Evolutionary conservation across 2,797 vertebrate species (phyloP), one percentile per base, ranked within the genome.

Genomic region (Enteromius afrohamiltoni): DNA sequence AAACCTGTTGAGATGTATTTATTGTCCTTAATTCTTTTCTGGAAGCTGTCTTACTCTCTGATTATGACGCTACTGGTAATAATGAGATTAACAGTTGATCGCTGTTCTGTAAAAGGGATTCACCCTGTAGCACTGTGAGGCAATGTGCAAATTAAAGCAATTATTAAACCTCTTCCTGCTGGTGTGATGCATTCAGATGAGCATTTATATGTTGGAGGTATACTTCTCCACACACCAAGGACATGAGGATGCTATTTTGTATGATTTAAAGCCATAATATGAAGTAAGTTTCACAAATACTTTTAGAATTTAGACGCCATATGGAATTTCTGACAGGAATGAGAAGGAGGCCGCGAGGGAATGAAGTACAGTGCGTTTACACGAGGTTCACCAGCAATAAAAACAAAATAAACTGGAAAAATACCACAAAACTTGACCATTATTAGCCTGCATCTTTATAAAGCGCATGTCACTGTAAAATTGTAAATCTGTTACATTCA

Each of bases 101-200:
- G 31, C 29, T 77, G 65, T 77, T 73, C 75, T 67, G 58, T 73
- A 65, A 82, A 82, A 83, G 82, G 82, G 82, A 78, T 78, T 83
- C 82, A 83, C 74, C 65, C 67, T 83, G 64, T 83, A 68, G 65
- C 82, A 60, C 75, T 83, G 53, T 77, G 62, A 83, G 47, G 64
- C 51, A 34, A 76, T 67, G 64, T 62, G 62, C 62, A 77, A 83
- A 83, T 78, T 83, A 83, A 78, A 83, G 75, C 74, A 78, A 60
- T 83, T 83, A 77, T 83, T 76, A 83, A 76, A 83, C 40, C 23
- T 45, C 6, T 21, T 83, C 67, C 71, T 75, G 4, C 40, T 68
- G 47, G n/a, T 76, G 47, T 83, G 10, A 67, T 75, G 14, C 31
- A 3, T 83, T 62, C 8, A 60, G n/a, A 71, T 58, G 3, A 29